These are phyloP conservation scores for Chaetogeoica ovagalla DNA, from an alignment of 2,888 invertebrate species.

Conservation along the genomic window DNA sequence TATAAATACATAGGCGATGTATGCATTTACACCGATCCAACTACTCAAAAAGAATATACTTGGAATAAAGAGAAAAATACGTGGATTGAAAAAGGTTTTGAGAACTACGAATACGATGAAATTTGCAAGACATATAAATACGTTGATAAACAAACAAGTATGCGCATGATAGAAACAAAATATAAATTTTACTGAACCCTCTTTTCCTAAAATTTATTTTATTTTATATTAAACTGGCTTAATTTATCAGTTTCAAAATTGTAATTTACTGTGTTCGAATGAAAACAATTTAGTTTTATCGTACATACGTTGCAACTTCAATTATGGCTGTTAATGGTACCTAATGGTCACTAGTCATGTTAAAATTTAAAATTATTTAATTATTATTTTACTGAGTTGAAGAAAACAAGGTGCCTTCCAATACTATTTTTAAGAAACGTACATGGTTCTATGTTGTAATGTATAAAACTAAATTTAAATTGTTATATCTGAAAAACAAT, in stretches of 20 bases:
- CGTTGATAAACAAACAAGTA: slow-evolving; percentile 55
- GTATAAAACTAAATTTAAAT: too few relatives aligned
- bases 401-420: too few relatives aligned
- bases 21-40: slow-evolving; percentile 77
- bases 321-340: too few relatives aligned
- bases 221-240: neutral
- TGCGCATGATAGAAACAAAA: neutral
- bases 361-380: too few relatives aligned
- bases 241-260: neutral
- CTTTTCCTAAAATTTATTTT: neutral
- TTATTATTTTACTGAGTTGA: too few relatives aligned
- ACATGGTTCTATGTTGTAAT: too few relatives aligned
- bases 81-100: slow-evolving; percentile 57
- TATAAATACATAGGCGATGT: slow-evolving; percentile 67
- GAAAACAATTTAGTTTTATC: neutral
- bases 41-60: slow-evolving; percentile 68
- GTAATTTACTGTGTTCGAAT: too few relatives aligned
- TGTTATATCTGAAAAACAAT: too few relatives aligned
- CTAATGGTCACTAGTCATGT: too few relatives aligned
- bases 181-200: neutral
- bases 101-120: slow-evolving; percentile 57
- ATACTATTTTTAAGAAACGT: too few relatives aligned
- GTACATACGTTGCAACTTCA: too few relatives aligned
- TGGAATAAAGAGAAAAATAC: slow-evolving; percentile 64
- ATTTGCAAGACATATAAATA: slow-evolving; percentile 54